phyloP scores from a whole-genome alignment of 2,797 vertebrate species.

The Rhincodon typus region DNA sequence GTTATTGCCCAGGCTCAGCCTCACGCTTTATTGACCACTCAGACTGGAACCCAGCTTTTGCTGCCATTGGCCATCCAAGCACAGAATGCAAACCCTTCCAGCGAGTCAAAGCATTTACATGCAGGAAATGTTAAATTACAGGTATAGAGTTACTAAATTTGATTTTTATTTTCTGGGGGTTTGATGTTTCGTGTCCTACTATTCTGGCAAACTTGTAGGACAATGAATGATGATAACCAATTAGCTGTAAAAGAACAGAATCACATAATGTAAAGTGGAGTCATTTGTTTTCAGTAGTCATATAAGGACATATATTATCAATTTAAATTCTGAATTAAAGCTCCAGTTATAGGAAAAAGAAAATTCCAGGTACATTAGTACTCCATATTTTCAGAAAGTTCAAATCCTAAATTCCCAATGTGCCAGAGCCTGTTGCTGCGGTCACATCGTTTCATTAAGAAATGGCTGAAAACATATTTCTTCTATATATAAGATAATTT shows the following conservation, averaged over 20 bases:
- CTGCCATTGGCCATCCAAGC: slow-evolving; percentile 73
- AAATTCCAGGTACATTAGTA: not conserved
- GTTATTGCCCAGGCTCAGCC: slow-evolving; percentile 62
- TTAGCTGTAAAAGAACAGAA: not conserved
- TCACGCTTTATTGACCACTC: slow-evolving; percentile 66
- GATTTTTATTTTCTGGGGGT: not conserved
- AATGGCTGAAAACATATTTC: not conserved
- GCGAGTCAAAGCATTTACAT: slow-evolving; percentile 63
- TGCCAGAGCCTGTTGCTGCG: not conserved
- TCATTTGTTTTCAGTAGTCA: not conserved
- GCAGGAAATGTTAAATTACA: slow-evolving; percentile 66
- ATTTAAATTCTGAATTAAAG: not conserved
- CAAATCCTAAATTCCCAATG: not conserved
- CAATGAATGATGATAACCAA: not conserved
- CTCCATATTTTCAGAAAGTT: not conserved
- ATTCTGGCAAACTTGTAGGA: not conserved
- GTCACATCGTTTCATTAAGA: not conserved
- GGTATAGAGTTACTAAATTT: slow-evolving; percentile 54
- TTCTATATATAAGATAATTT: not conserved
- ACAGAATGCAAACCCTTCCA: slow-evolving; percentile 49
- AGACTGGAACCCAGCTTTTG: slow-evolving; percentile 65
- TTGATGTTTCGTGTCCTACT: not conserved
- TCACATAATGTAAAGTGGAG: not conserved
- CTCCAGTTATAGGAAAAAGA: not conserved
- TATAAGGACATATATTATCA: not conserved